phyloP scores from a whole-genome alignment of 2,888 invertebrate genomes.

The Luffia ferchaultella region DNA sequence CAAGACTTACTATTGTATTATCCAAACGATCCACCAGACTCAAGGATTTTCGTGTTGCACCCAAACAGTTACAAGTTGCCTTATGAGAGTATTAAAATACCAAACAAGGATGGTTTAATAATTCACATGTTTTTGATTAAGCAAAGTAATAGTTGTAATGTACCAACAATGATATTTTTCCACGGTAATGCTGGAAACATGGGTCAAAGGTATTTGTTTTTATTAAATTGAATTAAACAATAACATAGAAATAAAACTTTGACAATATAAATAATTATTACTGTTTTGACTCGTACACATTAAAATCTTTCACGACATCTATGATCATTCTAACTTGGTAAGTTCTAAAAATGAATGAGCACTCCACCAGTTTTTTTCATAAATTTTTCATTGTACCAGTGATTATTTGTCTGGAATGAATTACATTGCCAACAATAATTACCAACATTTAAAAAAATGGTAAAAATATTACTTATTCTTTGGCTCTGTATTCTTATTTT shows the following conservation, averaged over 20 bases:
- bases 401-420: too few relatives aligned
- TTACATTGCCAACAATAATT: too few relatives aligned
- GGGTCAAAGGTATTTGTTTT: conserved; percentile 77
- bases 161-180: conserved; percentile 87
- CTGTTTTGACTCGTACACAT: too few relatives aligned
- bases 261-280: neutral
- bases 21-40: conserved; percentile 89
- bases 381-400: too few relatives aligned
- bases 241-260: neutral
- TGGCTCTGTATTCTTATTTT: too few relatives aligned
- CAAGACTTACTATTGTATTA: conserved; percentile 89
- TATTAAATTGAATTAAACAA: neutral
- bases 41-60: conserved; percentile 86
- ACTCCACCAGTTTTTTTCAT: too few relatives aligned
- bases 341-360: too few relatives aligned
- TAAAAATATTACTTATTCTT: too few relatives aligned
- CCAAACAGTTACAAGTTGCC: conserved; percentile 88
- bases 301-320: too few relatives aligned
- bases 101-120: conserved; percentile 76
- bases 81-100: conserved; percentile 80
- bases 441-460: too few relatives aligned
- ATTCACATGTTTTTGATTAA: conserved; percentile 85
- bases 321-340: too few relatives aligned
- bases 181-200: conserved; percentile 98
- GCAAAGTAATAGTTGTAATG: conserved; percentile 74